Conservation (phyloP, 2,888 invertebrate species). For the Eurytoma californica region DNA sequence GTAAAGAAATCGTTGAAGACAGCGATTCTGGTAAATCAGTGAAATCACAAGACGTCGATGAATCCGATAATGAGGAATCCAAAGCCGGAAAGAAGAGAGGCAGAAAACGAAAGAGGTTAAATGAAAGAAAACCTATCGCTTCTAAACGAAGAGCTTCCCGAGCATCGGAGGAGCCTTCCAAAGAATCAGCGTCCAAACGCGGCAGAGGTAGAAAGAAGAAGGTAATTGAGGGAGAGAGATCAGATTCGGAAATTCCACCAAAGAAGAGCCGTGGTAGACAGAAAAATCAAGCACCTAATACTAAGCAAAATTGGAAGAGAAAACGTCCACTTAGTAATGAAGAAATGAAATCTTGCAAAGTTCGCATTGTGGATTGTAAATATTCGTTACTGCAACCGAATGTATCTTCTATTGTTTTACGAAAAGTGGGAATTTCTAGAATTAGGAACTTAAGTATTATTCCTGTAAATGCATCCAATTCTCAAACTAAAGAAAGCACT, state of each 20-base stretch:
- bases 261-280: constrained; percentile 33
- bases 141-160: not conserved
- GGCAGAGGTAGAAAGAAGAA: constrained; percentile 8
- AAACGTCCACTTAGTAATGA: constrained; percentile 53
- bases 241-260: constrained; percentile 1
- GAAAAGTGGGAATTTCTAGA: constrained; percentile 62
- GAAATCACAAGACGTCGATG: not conserved
- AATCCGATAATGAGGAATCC: constrained; percentile 36
- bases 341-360: constrained; percentile 68
- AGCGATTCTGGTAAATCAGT: constrained; percentile 36
- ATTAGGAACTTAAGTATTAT: constrained; percentile 52
- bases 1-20: constrained; percentile 15
- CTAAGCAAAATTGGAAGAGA: constrained; percentile 52
- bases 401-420: constrained; percentile 57
- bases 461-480: constrained; percentile 9
- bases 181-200: constrained; percentile 1
- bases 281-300: constrained; percentile 1
- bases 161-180: constrained; percentile 12
- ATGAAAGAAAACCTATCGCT: constrained; percentile 4
- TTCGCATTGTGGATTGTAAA: constrained; percentile 67
- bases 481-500: constrained; percentile 21
- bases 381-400: constrained; percentile 62
- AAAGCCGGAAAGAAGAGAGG: constrained; percentile 27
- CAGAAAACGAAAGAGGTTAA: constrained; percentile 36
- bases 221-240: constrained; percentile 31